These are phyloP conservation scores for Spodoptera picta DNA, from an alignment of 2,888 invertebrate species.

Conservation along the genomic window DNA sequence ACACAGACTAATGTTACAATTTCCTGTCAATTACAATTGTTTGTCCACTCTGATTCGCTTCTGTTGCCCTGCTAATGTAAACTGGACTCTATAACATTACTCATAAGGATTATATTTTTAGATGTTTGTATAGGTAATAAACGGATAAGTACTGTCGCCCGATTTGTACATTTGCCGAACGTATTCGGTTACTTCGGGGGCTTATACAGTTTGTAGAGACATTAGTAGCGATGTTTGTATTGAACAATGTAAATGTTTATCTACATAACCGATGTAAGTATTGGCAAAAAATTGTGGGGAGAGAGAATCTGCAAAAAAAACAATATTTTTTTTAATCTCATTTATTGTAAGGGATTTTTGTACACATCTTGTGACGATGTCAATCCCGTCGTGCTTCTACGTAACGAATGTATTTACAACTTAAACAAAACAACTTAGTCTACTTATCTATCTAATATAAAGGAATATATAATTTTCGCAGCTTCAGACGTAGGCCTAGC, in stretches of 20 bases:
- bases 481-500: too few species aligned
- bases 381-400: too few species aligned
- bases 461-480: too few species aligned
- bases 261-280: slow-evolving; percentile 1
- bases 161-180: slow-evolving; percentile 57
- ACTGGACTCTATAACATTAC: slow-evolving; percentile 1
- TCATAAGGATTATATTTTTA: slow-evolving; percentile 16
- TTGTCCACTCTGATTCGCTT: slow-evolving; percentile 42
- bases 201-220: slow-evolving; percentile 35
- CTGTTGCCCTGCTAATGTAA: not conserved
- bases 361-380: too few species aligned
- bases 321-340: too few species aligned
- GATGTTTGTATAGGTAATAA: slow-evolving; percentile 41
- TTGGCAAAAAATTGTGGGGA: too few species aligned
- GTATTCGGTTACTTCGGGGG: slow-evolving; percentile 50
- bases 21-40: slow-evolving; percentile 77
- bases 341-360: too few species aligned
- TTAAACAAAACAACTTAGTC: too few species aligned
- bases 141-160: slow-evolving; percentile 54
- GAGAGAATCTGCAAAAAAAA: too few species aligned
- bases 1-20: slow-evolving; percentile 78
- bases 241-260: not conserved
- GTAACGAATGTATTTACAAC: too few species aligned
- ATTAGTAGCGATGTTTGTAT: slow-evolving; percentile 40
- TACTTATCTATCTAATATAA: too few species aligned